These are phyloP conservation scores for Nephotettix cincticeps DNA, from an alignment of 1,140 invertebrate genomes.

Conservation along the genomic window DNA sequence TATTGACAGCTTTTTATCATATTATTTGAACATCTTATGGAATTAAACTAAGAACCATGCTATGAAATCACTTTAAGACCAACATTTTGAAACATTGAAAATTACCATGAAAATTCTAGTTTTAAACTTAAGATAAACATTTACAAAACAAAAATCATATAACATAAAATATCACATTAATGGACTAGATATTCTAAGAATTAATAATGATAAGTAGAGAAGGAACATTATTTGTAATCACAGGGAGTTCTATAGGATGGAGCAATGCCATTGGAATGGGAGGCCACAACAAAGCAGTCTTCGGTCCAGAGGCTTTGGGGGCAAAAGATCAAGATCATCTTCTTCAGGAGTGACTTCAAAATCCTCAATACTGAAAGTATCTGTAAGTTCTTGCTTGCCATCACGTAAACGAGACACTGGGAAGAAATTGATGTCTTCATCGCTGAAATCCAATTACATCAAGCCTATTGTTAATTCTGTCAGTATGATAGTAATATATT, in stretches of 20 bases:
- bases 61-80: no score
- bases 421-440: slow-evolving; percentile 59
- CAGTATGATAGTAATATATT: no score
- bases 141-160: no score
- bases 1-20: no score
- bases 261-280: slow-evolving; percentile 8
- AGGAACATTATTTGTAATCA: not conserved
- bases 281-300: slow-evolving; percentile 22
- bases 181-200: slow-evolving; percentile 1
- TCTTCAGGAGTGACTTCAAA: slow-evolving; percentile 52
- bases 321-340: slow-evolving; percentile 35
- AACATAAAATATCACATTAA: slow-evolving; percentile 18
- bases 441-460: slow-evolving; percentile 46
- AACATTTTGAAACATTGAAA: no score
- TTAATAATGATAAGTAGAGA: not conserved
- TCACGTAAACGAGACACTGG: slow-evolving; percentile 49
- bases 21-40: no score
- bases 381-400: slow-evolving; percentile 57
- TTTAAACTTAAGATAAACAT: no score
- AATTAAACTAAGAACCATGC: no score
- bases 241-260: not conserved
- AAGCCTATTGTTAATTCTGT: not conserved
- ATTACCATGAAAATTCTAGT: no score
- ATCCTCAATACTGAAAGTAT: slow-evolving; percentile 62
- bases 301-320: slow-evolving; percentile 28